Conservation (phyloP, 2,797 vertebrate species). For the Kryptolebias ocellatus region DNA sequence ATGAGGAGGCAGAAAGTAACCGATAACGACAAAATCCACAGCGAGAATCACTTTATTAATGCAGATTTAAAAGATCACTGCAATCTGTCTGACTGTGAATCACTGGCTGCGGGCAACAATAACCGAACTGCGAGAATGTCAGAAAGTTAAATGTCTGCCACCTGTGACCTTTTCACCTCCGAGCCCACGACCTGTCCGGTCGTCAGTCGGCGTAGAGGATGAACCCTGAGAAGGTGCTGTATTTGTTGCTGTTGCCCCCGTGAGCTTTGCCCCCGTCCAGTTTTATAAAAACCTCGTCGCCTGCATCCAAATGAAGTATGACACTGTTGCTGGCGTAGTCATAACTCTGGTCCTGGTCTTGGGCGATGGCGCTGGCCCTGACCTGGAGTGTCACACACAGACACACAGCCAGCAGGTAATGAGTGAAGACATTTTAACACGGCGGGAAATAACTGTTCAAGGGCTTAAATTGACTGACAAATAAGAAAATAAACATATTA, state of each 20-base stretch:
- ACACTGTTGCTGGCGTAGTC: conserved; percentile 98
- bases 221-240: conserved; percentile 98
- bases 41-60: conserved; percentile 6
- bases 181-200: conserved; percentile 10
- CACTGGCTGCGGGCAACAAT: conserved; percentile 59
- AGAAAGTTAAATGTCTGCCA: conserved; percentile 52
- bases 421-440: background rate
- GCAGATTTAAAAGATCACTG: conserved; percentile 1
- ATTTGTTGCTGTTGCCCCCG: conserved; percentile 98
- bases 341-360: conserved; percentile 97
- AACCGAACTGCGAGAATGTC: conserved; percentile 43
- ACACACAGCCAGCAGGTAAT: conserved; percentile 8
- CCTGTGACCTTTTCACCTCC: conserved; percentile 48
- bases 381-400: conserved; percentile 79
- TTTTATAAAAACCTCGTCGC: conserved; percentile 96
- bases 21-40: conserved; percentile 57
- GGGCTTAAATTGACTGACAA: no score
- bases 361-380: conserved; percentile 95
- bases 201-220: conserved; percentile 94
- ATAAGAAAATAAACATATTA: no score
- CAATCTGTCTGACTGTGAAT: conserved; percentile 45
- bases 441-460: background rate
- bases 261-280: conserved; percentile 96
- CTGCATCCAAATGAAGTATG: conserved; percentile 94
- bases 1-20: conserved; percentile 61